Evolutionary conservation across 2,797 vertebrate genomes (phyloP).

Genomic region (Champsocephalus gunnari): DNA sequence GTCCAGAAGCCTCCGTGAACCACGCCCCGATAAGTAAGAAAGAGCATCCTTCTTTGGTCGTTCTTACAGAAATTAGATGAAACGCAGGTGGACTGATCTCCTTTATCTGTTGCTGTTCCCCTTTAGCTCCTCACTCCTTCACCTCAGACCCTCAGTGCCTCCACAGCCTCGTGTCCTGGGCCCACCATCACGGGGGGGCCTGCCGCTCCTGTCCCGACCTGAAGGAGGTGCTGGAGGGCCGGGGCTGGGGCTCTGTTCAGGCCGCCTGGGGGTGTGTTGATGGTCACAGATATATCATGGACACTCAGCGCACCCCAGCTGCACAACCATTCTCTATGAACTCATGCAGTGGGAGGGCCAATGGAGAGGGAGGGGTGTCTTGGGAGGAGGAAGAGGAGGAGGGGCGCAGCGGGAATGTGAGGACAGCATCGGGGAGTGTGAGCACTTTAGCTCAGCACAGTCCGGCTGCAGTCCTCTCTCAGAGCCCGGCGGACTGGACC

Average conservation of each 20-base stretch:
- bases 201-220: slow-evolving; percentile 88
- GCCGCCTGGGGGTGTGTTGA: slow-evolving; percentile 90
- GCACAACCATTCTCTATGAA: slow-evolving; percentile 30
- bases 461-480: slow-evolving; percentile 52
- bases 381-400: slow-evolving; percentile 53
- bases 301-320: slow-evolving; percentile 62
- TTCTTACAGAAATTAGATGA: not conserved
- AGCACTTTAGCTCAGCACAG: slow-evolving; percentile 36
- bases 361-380: slow-evolving; percentile 21
- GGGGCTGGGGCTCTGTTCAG: slow-evolving; percentile 87
- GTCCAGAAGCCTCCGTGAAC: slow-evolving; percentile 49
- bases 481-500: slow-evolving; percentile 57
- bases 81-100: not conserved
- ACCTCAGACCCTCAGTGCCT: slow-evolving; percentile 89
- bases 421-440: slow-evolving; percentile 1
- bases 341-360: slow-evolving; percentile 1
- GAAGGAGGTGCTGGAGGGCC: slow-evolving; percentile 88
- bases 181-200: slow-evolving; percentile 87
- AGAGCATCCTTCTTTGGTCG: not conserved
- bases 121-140: slow-evolving; percentile 70
- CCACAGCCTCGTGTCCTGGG: slow-evolving; percentile 90
- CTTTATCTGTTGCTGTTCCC: not conserved
- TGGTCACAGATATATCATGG: slow-evolving; percentile 92
- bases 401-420: slow-evolving; percentile 16
- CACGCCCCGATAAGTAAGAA: slow-evolving; percentile 63